A percentile compares a stretch with the other conserved stretches of the same genome.
phyloP scores from a whole-genome alignment of 1,140 invertebrate species.

The Tetragnatha versicolor region DNA sequence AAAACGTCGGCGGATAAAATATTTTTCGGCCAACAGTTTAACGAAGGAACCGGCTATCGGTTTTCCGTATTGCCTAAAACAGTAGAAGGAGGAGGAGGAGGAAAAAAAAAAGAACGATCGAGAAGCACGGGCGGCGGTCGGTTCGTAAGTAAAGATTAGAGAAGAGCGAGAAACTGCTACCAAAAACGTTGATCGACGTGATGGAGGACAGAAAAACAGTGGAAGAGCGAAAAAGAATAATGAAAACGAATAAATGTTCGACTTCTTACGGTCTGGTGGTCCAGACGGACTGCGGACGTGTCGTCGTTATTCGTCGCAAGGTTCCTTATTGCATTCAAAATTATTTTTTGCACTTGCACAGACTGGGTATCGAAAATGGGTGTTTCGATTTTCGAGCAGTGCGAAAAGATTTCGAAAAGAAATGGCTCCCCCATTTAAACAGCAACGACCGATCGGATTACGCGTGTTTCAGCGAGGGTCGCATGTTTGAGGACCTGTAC shows the following conservation, averaged over 20 bases:
- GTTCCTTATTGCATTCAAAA: conserved; percentile 9
- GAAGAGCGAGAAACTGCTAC: too few relatives aligned
- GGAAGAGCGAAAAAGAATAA: too few relatives aligned
- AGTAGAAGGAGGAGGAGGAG: too few relatives aligned
- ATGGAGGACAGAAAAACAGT: too few relatives aligned
- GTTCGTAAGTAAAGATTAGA: too few relatives aligned
- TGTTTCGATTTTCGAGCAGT: not conserved
- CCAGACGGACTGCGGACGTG: not conserved
- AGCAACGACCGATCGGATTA: not conserved
- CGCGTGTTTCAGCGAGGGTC: not conserved
- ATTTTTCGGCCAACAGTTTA: conserved; percentile 40
- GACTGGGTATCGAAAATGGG: too few relatives aligned
- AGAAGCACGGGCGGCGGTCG: too few relatives aligned
- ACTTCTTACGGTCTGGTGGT: not conserved
- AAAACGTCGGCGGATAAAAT: conserved; percentile 18
- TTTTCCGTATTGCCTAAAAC: not conserved
- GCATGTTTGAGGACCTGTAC: not conserved
- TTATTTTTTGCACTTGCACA: not conserved
- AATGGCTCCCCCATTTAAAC: not conserved
- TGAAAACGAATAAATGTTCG: not conserved
- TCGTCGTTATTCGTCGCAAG: not conserved
- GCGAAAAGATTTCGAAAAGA: not conserved
- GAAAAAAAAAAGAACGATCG: too few relatives aligned
- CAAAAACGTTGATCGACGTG: too few relatives aligned
- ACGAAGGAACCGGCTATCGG: conserved; percentile 14